These are phyloP conservation scores for Siderastrea radians DNA, from an alignment of 92 coral and sea anemone genomes.

Conservation along the genomic window DNA sequence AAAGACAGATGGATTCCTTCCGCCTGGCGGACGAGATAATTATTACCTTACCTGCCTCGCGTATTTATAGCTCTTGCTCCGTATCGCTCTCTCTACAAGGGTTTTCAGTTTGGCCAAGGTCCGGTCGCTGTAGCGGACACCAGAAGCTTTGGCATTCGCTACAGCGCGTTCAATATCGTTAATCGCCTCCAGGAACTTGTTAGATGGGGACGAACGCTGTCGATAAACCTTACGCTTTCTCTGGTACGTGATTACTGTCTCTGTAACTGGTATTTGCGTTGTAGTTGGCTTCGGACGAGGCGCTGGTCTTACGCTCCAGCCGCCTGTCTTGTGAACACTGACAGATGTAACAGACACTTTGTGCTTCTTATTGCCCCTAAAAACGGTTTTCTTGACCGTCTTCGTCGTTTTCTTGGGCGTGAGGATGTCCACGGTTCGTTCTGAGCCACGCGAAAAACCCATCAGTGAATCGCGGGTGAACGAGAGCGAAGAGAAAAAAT, in stretches of 20 bases:
- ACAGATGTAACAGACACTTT: background rate
- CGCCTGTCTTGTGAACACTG: background rate
- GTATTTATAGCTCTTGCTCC: constrained; percentile 59
- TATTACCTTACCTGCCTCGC: constrained; percentile 29
- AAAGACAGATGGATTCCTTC: background rate
- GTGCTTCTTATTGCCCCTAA: background rate
- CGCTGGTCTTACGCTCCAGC: too few species aligned
- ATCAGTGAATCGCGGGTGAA: constrained; percentile 67
- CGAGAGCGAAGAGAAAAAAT: constrained; percentile 29
- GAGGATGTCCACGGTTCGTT: constrained; percentile 66
- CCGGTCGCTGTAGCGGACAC: constrained; percentile 10
- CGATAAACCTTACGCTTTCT: constrained; percentile 63
- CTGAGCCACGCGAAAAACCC: constrained; percentile 72
- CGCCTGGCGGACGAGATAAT: background rate
- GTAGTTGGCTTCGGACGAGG: background rate
- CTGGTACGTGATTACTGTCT: constrained; percentile 26
- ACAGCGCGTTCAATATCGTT: constrained; percentile 85
- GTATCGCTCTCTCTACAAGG: constrained; percentile 48
- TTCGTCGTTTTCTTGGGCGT: constrained; percentile 56
- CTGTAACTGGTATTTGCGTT: background rate
- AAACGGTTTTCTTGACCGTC: background rate
- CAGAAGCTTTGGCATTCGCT: constrained; percentile 72
- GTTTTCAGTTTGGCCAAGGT: constrained; percentile 12
- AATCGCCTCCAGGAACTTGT: constrained; percentile 84
- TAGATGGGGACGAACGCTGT: constrained; percentile 78